Conservation (phyloP, 2,113 vertebrate genomes). For the Oryzias melastigma region DNA sequence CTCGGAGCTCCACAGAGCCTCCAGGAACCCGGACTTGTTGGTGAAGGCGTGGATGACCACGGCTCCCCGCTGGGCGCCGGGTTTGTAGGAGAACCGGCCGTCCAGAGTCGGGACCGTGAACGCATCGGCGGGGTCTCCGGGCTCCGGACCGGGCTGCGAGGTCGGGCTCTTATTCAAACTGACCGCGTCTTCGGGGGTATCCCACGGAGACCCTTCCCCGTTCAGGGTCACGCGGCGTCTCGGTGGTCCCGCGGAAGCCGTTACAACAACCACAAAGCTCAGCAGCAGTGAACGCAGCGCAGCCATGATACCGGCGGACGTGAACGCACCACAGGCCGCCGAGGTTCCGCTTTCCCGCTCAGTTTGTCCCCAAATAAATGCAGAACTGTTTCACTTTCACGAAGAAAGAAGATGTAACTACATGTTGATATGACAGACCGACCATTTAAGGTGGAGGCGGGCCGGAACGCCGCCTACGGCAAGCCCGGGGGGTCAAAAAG, state of each 20-base stretch:
- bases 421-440: no score
- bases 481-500: neutral
- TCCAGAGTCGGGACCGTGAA: slow-evolving; percentile 74
- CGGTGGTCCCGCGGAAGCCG: slow-evolving; percentile 6
- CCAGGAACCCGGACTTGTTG: slow-evolving; percentile 78
- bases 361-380: accelerated
- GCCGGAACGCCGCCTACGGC: slow-evolving; percentile 36
- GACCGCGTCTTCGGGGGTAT: neutral
- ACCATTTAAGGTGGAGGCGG: slow-evolving; percentile 29
- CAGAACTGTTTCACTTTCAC: neutral
- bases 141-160: slow-evolving; percentile 20
- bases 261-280: slow-evolving; percentile 22
- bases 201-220: neutral
- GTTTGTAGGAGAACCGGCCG: slow-evolving; percentile 68
- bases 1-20: slow-evolving; percentile 75
- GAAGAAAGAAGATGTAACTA: neutral
- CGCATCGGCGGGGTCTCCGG: slow-evolving; percentile 58
- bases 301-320: slow-evolving; percentile 27
- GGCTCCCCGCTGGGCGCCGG: slow-evolving; percentile 15
- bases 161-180: neutral
- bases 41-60: slow-evolving; percentile 79
- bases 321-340: neutral
- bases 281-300: slow-evolving; percentile 9
- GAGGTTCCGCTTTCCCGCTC: neutral
- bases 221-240: neutral